Evolutionary conservation across 2,797 vertebrate species (phyloP).

Genomic region (Thalassophryne amazonica): DNA sequence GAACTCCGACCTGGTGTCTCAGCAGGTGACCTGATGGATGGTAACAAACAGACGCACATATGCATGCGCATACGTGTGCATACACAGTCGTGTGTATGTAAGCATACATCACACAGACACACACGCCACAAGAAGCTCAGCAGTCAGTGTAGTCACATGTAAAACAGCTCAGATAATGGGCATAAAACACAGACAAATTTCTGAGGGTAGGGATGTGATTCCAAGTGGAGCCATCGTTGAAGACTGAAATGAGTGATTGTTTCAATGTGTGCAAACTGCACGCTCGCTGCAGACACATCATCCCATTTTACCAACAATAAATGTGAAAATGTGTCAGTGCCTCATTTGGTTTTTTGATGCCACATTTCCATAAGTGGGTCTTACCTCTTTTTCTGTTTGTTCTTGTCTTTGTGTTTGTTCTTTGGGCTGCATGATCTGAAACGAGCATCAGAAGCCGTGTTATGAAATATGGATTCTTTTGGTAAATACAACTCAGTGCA

Average conservation of each 20-base stretch:
- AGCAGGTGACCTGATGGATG: constrained; percentile 81
- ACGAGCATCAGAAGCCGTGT: constrained; percentile 26
- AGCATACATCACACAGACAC: constrained; percentile 26
- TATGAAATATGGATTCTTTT: background rate
- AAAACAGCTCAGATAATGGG: constrained; percentile 32
- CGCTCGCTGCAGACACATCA: background rate
- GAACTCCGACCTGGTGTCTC: constrained; percentile 85
- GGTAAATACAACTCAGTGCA: no score
- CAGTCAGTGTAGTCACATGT: constrained; percentile 7
- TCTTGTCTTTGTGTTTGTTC: constrained; percentile 97
- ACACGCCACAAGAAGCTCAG: constrained; percentile 31
- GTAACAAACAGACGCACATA: constrained; percentile 22
- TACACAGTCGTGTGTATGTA: constrained; percentile 16
- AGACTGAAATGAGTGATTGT: constrained; percentile 6
- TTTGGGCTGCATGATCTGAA: constrained; percentile 91
- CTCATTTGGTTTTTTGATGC: background rate
- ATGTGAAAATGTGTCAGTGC: background rate
- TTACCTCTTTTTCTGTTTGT: constrained; percentile 93
- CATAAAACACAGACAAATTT: constrained; percentile 53
- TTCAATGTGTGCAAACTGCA: constrained; percentile 7
- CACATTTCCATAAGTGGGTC: constrained; percentile 1
- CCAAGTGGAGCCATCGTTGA: constrained; percentile 4
- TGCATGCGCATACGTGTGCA: constrained; percentile 18
- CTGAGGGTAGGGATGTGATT: constrained; percentile 34
- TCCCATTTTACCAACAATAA: background rate